These are phyloP conservation scores for Laterallus jamaicensis DNA, from an alignment of 2,113 vertebrate species.

Conservation along the genomic window DNA sequence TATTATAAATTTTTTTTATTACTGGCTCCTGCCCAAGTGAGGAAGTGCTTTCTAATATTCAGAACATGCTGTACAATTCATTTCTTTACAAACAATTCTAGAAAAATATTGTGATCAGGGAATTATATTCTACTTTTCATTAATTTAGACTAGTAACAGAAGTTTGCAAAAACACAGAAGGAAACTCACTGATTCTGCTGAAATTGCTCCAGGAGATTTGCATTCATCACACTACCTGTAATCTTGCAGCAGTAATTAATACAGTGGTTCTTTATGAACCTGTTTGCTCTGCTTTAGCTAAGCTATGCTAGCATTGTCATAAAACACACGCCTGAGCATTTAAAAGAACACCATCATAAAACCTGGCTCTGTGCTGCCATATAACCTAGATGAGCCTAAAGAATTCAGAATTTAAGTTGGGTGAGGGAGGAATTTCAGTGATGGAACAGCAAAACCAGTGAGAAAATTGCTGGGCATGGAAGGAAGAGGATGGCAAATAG, in stretches of 20 bases:
- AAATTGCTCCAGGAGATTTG: neutral
- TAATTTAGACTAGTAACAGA: neutral
- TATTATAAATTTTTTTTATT: neutral
- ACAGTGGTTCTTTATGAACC: neutral
- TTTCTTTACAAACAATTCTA: neutral
- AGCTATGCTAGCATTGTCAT: neutral
- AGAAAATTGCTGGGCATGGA: neutral
- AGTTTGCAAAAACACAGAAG: neutral
- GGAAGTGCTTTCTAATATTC: neutral
- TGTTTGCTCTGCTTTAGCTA: neutral
- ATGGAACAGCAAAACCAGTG: neutral
- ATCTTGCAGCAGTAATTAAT: neutral
- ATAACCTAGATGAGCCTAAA: neutral
- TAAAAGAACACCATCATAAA: neutral
- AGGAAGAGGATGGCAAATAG: neutral
- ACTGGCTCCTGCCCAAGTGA: slow-evolving; percentile 15
- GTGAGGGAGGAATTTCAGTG: neutral
- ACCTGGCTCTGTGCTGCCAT: neutral
- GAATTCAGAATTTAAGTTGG: neutral
- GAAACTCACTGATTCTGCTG: neutral
- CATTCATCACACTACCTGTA: neutral
- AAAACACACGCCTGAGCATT: neutral
- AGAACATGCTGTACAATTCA: neutral
- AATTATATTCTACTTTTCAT: neutral
- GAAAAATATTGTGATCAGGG: neutral